These are phyloP conservation scores for Agrypnus murinus DNA, from an alignment of 2,888 invertebrate genomes.

Conservation along the genomic window DNA sequence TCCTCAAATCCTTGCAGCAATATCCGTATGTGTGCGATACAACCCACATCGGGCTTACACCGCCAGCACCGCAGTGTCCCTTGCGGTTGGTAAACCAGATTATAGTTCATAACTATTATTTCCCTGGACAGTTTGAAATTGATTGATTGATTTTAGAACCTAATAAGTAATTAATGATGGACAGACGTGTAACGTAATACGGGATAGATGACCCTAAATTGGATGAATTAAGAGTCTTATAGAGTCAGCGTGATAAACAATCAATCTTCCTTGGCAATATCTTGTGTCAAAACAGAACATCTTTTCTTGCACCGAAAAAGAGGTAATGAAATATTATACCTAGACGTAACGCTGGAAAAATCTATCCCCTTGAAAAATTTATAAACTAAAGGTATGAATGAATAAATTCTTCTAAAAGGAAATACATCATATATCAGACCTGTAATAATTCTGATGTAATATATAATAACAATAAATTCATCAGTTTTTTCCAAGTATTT, in stretches of 20 bases:
- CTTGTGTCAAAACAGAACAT: neutral
- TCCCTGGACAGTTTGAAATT: constrained; percentile 56
- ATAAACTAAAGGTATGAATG: too few species aligned
- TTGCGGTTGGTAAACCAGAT: constrained; percentile 53
- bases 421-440: too few species aligned
- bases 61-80: constrained; percentile 1
- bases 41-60: constrained; percentile 1
- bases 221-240: constrained; percentile 35
- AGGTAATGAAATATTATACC: too few species aligned
- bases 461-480: too few species aligned
- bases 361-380: too few species aligned
- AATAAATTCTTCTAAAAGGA: too few species aligned
- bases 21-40: constrained; percentile 1
- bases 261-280: constrained; percentile 36
- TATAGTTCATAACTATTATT: constrained; percentile 61
- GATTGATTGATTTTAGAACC: constrained; percentile 58
- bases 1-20: neutral
- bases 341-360: too few species aligned
- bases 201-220: constrained; percentile 45
- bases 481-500: too few species aligned
- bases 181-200: constrained; percentile 36
- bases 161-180: constrained; percentile 50
- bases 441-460: too few species aligned
- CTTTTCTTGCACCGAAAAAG: too few species aligned
- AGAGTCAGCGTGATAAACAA: constrained; percentile 16